phyloP scores from a whole-genome alignment of 2,113 vertebrate genomes.

The Lepus americanus region DNA sequence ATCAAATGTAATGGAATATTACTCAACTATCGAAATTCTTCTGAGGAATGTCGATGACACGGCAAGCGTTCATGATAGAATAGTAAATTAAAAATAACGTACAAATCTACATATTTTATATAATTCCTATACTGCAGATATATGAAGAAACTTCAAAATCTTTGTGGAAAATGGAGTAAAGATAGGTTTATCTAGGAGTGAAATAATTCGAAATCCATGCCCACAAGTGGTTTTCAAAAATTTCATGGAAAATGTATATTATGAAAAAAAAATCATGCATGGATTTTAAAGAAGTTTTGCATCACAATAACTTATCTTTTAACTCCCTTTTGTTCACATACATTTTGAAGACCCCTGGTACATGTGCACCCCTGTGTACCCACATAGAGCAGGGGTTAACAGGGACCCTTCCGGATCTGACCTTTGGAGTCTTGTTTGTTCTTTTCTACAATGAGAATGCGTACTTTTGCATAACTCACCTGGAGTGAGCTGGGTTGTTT shows the following conservation, averaged over 20 bases:
- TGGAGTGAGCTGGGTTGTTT: neutral
- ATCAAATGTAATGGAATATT: constrained; percentile 16
- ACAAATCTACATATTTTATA: fast-evolving
- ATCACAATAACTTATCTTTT: too few species aligned
- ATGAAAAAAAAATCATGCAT: too few species aligned
- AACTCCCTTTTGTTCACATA: too few species aligned
- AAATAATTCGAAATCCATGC: too few species aligned
- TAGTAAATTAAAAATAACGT: neutral
- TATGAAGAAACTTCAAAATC: too few species aligned
- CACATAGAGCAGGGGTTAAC: neutral
- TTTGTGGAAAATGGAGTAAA: too few species aligned
- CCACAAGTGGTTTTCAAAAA: too few species aligned
- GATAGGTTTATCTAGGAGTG: too few species aligned
- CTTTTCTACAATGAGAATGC: neutral
- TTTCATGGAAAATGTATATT: too few species aligned
- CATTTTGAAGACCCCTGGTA: too few species aligned
- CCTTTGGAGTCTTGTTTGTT: neutral
- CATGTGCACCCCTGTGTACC: fast-evolving
- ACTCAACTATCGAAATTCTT: constrained; percentile 14
- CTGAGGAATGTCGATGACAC: neutral
- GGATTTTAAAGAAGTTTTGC: too few species aligned
- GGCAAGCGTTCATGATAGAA: neutral
- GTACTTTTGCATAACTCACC: neutral
- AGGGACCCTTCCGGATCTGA: neutral
- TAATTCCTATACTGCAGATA: neutral